Evolutionary conservation across 2,113 vertebrate species (phyloP).

Genomic region (Falco punctatus): DNA sequence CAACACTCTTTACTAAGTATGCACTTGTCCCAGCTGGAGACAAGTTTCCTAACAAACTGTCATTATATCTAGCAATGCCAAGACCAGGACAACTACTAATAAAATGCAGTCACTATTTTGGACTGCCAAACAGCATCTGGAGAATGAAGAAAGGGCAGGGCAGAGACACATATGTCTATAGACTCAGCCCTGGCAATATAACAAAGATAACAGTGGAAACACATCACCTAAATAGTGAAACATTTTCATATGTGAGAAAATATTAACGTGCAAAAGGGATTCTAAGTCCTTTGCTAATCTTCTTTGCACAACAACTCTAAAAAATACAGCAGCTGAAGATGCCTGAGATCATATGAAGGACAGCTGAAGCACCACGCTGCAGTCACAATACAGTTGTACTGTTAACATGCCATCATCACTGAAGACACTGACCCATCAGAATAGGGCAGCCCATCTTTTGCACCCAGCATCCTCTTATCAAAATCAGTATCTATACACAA

Average conservation of each 20-base stretch:
- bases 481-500: background rate
- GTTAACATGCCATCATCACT: background rate
- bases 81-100: background rate
- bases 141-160: background rate
- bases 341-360: conserved; percentile 4
- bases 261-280: too few relatives aligned
- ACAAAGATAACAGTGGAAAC: background rate
- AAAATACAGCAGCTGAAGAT: conserved; percentile 42
- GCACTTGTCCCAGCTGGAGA: background rate
- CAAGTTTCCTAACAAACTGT: background rate
- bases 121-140: background rate
- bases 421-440: background rate
- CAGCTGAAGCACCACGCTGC: conserved; percentile 1
- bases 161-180: background rate
- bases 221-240: background rate
- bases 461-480: background rate
- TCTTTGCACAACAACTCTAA: conserved; percentile 41
- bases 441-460: background rate
- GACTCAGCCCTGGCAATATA: background rate
- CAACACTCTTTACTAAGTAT: background rate
- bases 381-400: background rate
- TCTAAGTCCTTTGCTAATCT: conserved; percentile 43
- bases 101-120: background rate
- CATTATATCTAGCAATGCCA: background rate
- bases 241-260: background rate